A percentile compares a stretch with the other conserved stretches of the same genome.
These are phyloP conservation scores for Strongylocentrotus purpuratus DNA, from an alignment of 35 echinoderm and acorn worm species.

Conservation along the genomic window DNA sequence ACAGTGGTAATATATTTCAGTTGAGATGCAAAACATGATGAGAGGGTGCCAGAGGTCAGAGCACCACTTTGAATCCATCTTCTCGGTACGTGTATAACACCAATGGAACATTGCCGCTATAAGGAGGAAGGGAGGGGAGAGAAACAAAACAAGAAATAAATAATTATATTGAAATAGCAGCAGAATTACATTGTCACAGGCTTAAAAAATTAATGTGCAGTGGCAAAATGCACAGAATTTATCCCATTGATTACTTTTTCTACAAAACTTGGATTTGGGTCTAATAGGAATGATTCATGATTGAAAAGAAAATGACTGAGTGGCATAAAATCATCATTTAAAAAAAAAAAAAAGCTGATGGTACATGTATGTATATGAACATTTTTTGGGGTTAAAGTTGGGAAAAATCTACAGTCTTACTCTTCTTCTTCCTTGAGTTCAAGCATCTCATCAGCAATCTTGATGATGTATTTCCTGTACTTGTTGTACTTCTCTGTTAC, in stretches of 20 bases:
- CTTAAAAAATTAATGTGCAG: too few species aligned
- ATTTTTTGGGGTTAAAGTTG: too few species aligned
- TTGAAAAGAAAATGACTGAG: too few species aligned
- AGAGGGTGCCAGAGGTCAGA: constrained; percentile 43
- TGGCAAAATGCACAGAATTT: too few species aligned
- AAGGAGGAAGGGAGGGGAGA: not conserved
- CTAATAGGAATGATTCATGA: too few species aligned
- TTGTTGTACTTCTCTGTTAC: constrained; percentile 61
- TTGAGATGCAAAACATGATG: not conserved
- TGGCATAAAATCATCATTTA: too few species aligned
- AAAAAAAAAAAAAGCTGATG: too few species aligned
- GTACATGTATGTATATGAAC: too few species aligned
- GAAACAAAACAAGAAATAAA: constrained; percentile 1
- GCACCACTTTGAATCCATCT: constrained; percentile 80
- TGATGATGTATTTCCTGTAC: constrained; percentile 61
- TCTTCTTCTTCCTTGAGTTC: constrained; percentile 41
- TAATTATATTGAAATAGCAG: too few species aligned
- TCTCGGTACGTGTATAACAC: constrained; percentile 86
- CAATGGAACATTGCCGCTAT: constrained; percentile 27
- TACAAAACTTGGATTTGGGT: too few species aligned
- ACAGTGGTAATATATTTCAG: not conserved
- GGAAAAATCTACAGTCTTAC: not conserved
- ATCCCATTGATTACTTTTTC: too few species aligned
- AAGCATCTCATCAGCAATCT: constrained; percentile 59
- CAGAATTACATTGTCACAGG: too few species aligned